phyloP scores from a whole-genome alignment of 2,113 vertebrate genomes.

The Hypomesus transpacificus region DNA sequence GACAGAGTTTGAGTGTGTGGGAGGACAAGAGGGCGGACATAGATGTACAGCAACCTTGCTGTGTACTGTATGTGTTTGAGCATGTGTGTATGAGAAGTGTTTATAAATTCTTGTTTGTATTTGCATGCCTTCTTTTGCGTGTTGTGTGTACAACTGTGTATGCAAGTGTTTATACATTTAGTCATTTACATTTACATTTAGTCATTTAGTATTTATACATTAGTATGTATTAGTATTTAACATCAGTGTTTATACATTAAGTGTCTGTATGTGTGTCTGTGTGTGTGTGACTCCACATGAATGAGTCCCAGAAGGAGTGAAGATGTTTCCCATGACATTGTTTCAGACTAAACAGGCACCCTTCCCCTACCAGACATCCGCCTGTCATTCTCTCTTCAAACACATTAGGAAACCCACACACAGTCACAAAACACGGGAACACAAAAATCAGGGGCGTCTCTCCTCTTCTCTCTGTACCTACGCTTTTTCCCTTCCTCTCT shows the following conservation, averaged over 20 bases:
- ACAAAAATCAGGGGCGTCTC: conserved; percentile 48
- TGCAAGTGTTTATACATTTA: conserved; percentile 40
- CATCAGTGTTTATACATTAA: conserved; percentile 34
- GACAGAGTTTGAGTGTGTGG: conserved; percentile 54
- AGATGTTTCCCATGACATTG: conserved; percentile 71
- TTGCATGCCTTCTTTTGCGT: no score
- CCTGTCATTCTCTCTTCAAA: conserved; percentile 61
- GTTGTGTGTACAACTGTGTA: conserved; percentile 38
- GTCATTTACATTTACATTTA: no score
- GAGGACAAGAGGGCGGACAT: conserved; percentile 40
- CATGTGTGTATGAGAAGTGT: no score
- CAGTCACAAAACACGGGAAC: conserved; percentile 36
- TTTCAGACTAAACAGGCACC: conserved; percentile 70
- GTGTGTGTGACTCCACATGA: conserved; percentile 39
- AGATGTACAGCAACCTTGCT: conserved; percentile 13
- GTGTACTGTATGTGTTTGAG: neutral
- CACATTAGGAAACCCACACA: conserved; percentile 24
- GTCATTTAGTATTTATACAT: conserved; percentile 36
- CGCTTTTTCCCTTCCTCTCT: conserved; percentile 21
- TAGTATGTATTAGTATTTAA: no score
- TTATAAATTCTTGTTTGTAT: no score
- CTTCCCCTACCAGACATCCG: conserved; percentile 67
- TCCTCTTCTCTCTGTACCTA: conserved; percentile 17
- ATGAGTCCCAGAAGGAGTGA: conserved; percentile 61
- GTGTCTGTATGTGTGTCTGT: conserved; percentile 10